Conservation (phyloP, 2,113 vertebrate genomes). For the Lampris incognitus region DNA sequence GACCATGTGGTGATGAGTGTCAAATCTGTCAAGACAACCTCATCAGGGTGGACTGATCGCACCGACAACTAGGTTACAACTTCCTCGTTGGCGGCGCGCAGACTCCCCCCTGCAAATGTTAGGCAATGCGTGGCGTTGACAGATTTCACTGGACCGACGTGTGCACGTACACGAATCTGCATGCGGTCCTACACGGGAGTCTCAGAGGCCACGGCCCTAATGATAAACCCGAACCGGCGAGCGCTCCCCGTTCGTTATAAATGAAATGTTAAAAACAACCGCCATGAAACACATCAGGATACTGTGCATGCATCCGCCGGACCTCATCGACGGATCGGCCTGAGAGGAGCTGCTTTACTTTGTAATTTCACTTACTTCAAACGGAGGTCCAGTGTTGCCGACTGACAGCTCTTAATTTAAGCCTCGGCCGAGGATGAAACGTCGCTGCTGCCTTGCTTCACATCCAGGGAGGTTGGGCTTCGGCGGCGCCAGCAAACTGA, state of each 20-base stretch:
- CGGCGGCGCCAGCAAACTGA: neutral
- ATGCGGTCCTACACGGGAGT: too few relatives aligned
- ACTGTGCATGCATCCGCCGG: constrained; percentile 4
- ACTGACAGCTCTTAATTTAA: neutral
- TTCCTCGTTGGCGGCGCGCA: constrained; percentile 41
- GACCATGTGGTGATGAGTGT: too few relatives aligned
- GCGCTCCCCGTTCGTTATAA: neutral
- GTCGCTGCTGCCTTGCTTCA: constrained; percentile 41
- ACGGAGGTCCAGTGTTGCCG: constrained; percentile 37
- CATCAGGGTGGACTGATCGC: too few relatives aligned
- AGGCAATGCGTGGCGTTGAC: constrained; percentile 1
- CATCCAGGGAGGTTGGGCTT: constrained; percentile 60
- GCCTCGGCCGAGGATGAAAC: constrained; percentile 34
- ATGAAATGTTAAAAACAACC: too few relatives aligned
- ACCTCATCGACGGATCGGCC: neutral
- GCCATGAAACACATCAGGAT: too few relatives aligned
- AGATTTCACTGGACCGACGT: neutral
- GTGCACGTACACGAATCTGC: neutral
- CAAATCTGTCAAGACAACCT: too few relatives aligned
- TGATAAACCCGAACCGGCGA: neutral
- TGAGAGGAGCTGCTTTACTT: constrained; percentile 14
- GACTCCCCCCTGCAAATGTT: constrained; percentile 1
- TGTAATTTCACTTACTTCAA: constrained; percentile 63
- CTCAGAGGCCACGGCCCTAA: neutral
- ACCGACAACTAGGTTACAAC: neutral